These are phyloP conservation scores for Sitophilus oryzae DNA, from an alignment of 1,140 invertebrate genomes.

Conservation along the genomic window DNA sequence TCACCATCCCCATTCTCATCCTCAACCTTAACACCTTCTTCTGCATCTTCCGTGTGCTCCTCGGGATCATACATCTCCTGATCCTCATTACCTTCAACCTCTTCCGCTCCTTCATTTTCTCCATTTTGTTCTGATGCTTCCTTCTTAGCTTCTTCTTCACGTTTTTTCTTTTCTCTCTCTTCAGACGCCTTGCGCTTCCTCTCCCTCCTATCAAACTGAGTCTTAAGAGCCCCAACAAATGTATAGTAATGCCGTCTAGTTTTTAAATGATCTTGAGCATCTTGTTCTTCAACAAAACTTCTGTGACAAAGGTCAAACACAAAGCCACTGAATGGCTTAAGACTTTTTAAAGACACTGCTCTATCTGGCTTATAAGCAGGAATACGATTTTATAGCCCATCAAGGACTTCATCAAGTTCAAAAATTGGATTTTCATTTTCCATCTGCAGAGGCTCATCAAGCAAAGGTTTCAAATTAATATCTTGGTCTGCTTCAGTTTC, in stretches of 20 bases:
- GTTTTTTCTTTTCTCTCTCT: conserved; percentile 34
- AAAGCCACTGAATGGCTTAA: conserved; percentile 36
- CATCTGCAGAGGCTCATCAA: conserved; percentile 40
- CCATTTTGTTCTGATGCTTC: too few species aligned
- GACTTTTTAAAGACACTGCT: conserved; percentile 28
- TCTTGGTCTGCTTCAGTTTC: conserved; percentile 24
- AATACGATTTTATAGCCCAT: conserved; percentile 38
- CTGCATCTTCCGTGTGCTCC: conserved; percentile 31
- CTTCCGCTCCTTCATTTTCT: too few species aligned
- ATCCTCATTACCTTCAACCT: conserved; percentile 7
- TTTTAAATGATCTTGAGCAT: conserved; percentile 51
- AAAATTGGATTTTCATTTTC: conserved; percentile 41
- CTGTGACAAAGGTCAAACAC: conserved; percentile 55
- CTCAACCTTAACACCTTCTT: conserved; percentile 17
- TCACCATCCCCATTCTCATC: too few species aligned
- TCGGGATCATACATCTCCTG: conserved; percentile 40
- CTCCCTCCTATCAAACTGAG: conserved; percentile 42
- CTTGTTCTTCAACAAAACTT: conserved; percentile 53
- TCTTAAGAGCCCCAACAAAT: conserved; percentile 37
- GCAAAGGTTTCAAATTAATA: conserved; percentile 35
- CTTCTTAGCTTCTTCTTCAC: too few species aligned
- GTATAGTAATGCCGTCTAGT: conserved; percentile 44
- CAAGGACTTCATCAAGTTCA: conserved; percentile 37
- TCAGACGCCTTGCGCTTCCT: conserved; percentile 34
- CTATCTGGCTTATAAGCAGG: conserved; percentile 37